Evolutionary conservation across 1,140 invertebrate genomes (phyloP).

Genomic region (Gerris buenoi): DNA sequence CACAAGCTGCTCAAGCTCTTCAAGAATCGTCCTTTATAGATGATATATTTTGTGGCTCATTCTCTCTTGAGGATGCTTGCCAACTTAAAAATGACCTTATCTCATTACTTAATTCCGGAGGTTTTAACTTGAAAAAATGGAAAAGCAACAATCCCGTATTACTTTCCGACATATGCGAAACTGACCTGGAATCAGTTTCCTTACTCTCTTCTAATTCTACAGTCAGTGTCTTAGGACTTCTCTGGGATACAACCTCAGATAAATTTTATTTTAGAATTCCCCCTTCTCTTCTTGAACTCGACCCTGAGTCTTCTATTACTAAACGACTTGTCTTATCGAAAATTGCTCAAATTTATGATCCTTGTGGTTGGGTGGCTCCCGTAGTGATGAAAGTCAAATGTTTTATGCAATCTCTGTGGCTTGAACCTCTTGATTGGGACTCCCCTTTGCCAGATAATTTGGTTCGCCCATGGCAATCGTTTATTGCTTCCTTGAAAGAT

Average conservation of each 20-base stretch:
- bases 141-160: conserved; percentile 4
- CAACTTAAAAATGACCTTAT: conserved; percentile 14
- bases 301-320: background rate
- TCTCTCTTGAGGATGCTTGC: conserved; percentile 14
- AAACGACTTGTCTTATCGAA: background rate
- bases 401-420: conserved; percentile 3
- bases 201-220: background rate
- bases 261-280: background rate
- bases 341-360: conserved; percentile 8
- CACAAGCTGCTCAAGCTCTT: conserved; percentile 22
- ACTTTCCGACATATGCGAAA: background rate
- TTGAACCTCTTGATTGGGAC: background rate
- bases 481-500: no score
- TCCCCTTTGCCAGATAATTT: background rate
- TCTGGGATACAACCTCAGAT: background rate
- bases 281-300: background rate
- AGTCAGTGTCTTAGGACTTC: background rate
- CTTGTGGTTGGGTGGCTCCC: conserved; percentile 1
- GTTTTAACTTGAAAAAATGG: conserved; percentile 20
- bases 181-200: background rate
- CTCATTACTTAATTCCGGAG: conserved; percentile 11
- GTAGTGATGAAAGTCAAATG: background rate
- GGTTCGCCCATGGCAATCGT: no score
- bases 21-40: conserved; percentile 32
- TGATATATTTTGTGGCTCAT: conserved; percentile 29